phyloP scores from a whole-genome alignment of 2,888 invertebrate genomes.

The Phytoseiulus persimilis region DNA sequence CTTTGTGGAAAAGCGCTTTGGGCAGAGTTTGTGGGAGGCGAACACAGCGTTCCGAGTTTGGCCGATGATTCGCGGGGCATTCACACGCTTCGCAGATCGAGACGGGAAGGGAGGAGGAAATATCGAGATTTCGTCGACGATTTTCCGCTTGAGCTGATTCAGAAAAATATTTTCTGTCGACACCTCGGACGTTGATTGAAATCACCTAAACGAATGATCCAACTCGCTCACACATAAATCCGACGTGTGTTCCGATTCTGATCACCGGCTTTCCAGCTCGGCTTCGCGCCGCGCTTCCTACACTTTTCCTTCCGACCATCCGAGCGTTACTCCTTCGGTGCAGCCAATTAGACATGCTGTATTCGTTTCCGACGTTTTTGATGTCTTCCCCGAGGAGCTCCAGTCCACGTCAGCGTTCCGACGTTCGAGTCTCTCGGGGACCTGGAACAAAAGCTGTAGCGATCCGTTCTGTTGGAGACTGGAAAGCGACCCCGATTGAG shows the following conservation, averaged over 20 bases:
- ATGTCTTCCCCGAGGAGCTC: not conserved
- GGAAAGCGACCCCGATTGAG: too few species aligned
- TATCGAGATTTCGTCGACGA: not conserved
- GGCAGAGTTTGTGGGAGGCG: too few species aligned
- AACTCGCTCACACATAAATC: not conserved
- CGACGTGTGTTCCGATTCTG: not conserved
- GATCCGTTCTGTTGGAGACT: too few species aligned
- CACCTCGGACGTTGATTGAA: not conserved
- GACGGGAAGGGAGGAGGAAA: not conserved
- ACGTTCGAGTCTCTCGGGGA: not conserved
- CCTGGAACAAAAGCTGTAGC: too few species aligned
- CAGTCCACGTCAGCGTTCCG: not conserved
- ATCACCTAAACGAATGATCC: not conserved
- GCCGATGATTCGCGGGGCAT: not conserved
- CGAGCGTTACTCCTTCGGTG: not conserved
- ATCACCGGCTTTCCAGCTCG: not conserved
- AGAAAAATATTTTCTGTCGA: not conserved
- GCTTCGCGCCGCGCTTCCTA: not conserved
- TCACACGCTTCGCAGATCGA: not conserved
- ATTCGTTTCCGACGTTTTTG: not conserved
- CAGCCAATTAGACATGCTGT: not conserved
- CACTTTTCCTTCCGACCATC: not conserved
- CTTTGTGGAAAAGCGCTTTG: too few species aligned
- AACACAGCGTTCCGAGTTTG: not conserved
- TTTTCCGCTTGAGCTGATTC: not conserved